Conservation (phyloP, 2,113 vertebrate species). For the Hylia prasina region DNA sequence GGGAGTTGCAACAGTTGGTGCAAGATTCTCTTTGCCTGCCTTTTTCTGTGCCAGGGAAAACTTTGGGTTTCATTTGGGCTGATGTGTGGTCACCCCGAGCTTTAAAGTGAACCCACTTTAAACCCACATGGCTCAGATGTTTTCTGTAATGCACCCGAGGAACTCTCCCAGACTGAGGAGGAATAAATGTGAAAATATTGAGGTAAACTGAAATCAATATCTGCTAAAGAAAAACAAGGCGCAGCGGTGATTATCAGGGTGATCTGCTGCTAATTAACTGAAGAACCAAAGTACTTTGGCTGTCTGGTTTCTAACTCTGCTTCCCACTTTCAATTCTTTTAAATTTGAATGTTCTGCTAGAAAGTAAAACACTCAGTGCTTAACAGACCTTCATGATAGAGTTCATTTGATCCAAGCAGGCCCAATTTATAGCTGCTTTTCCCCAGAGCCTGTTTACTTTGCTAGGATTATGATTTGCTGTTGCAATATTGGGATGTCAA, state of each 20-base stretch:
- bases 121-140: not conserved
- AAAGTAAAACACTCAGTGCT: constrained; percentile 42
- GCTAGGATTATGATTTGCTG: constrained; percentile 72
- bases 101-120: not conserved
- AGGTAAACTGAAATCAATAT: not conserved
- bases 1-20: not conserved
- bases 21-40: not conserved
- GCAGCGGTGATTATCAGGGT: not conserved
- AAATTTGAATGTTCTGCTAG: constrained; percentile 38
- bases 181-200: not conserved
- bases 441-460: constrained; percentile 69
- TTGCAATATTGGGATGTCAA: constrained; percentile 68
- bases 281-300: not conserved
- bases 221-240: not conserved
- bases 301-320: not conserved
- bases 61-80: not conserved
- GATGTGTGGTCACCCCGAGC: not conserved
- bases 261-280: constrained; percentile 30
- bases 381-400: constrained; percentile 60
- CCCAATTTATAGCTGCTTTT: constrained; percentile 61
- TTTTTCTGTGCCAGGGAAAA: not conserved
- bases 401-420: constrained; percentile 63
- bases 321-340: not conserved
- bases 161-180: not conserved
- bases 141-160: not conserved